A percentile compares a stretch with the other conserved stretches of the same genome.
These are phyloP conservation scores for Cygnus atratus DNA, from an alignment of 2,113 vertebrate species.

Conservation along the genomic window DNA sequence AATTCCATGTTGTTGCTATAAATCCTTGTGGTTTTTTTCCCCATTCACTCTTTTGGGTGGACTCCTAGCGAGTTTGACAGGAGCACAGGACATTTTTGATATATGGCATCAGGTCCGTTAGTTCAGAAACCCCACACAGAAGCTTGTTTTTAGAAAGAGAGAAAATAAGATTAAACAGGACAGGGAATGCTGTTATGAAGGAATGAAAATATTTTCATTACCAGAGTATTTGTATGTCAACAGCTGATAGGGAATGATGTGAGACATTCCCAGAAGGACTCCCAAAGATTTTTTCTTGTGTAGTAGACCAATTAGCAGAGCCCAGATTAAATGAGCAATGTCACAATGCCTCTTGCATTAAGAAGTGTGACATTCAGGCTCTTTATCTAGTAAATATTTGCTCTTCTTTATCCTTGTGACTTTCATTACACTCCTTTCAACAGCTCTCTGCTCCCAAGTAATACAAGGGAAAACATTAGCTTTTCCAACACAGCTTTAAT, in stretches of 20 bases:
- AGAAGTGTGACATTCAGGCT: slow-evolving; percentile 28
- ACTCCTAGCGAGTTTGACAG: slow-evolving; percentile 7
- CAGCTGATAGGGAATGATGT: slow-evolving; percentile 81
- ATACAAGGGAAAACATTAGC: background rate
- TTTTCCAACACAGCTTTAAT: background rate
- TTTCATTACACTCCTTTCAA: background rate
- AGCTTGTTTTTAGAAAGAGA: slow-evolving; percentile 84
- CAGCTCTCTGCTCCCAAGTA: background rate
- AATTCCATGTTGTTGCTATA: background rate
- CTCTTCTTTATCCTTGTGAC: slow-evolving; percentile 2
- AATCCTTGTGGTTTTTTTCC: background rate
- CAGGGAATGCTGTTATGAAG: slow-evolving; percentile 81
- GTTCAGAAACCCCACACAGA: slow-evolving; percentile 76
- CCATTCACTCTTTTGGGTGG: slow-evolving; percentile 1
- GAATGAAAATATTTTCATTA: slow-evolving; percentile 95
- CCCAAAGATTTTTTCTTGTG: slow-evolving; percentile 39
- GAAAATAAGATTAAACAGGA: slow-evolving; percentile 82
- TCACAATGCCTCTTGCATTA: slow-evolving; percentile 23
- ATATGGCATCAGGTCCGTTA: background rate
- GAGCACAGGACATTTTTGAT: background rate
- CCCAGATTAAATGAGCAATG: slow-evolving; percentile 55
- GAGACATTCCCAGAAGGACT: slow-evolving; percentile 82
- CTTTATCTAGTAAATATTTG: slow-evolving; percentile 32
- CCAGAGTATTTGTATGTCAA: slow-evolving; percentile 87
- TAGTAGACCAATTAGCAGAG: slow-evolving; percentile 54